Percentiles rank a stretch among this genome's conserved stretches.
phyloP scores from a whole-genome alignment of 1,140 invertebrate genomes.

The Pseudomyrmex flavicornis region DNA sequence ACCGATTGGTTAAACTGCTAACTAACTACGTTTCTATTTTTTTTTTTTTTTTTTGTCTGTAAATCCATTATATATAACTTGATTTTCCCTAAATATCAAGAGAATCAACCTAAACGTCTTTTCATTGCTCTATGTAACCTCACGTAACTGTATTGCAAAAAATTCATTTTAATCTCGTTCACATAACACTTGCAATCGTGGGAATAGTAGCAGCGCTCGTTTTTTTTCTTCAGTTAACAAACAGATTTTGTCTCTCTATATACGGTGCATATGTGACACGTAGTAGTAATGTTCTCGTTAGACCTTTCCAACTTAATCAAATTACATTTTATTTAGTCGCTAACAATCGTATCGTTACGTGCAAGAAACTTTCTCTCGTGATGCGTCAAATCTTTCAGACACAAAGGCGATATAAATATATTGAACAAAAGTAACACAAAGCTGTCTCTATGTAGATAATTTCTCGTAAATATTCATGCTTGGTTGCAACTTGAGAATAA shows the following conservation, averaged over 20 bases:
- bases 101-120: slow-evolving; percentile 59
- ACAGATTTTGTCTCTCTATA: slow-evolving; percentile 47
- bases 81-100: slow-evolving; percentile 65
- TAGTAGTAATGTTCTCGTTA: slow-evolving; percentile 58
- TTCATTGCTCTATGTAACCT: slow-evolving; percentile 41
- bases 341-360: slow-evolving; percentile 43
- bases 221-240: slow-evolving; percentile 60
- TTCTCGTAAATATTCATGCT: slow-evolving; percentile 25
- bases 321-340: slow-evolving; percentile 29
- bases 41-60: not conserved
- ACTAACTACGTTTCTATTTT: slow-evolving; percentile 11
- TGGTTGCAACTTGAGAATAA: slow-evolving; percentile 29
- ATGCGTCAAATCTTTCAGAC: slow-evolving; percentile 41
- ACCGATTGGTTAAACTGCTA: slow-evolving; percentile 35
- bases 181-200: slow-evolving; percentile 50
- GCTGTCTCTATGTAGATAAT: slow-evolving; percentile 59
- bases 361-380: slow-evolving; percentile 37
- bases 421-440: slow-evolving; percentile 68
- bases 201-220: slow-evolving; percentile 56
- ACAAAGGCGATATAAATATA: slow-evolving; percentile 47
- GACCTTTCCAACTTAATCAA: slow-evolving; percentile 73
- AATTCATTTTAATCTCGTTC: slow-evolving; percentile 19
- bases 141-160: slow-evolving; percentile 26
- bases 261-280: not conserved
- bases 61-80: slow-evolving; percentile 60